Evolutionary conservation across 2,888 invertebrate genomes (phyloP).

Genomic region (Rhodophaea formosa): DNA sequence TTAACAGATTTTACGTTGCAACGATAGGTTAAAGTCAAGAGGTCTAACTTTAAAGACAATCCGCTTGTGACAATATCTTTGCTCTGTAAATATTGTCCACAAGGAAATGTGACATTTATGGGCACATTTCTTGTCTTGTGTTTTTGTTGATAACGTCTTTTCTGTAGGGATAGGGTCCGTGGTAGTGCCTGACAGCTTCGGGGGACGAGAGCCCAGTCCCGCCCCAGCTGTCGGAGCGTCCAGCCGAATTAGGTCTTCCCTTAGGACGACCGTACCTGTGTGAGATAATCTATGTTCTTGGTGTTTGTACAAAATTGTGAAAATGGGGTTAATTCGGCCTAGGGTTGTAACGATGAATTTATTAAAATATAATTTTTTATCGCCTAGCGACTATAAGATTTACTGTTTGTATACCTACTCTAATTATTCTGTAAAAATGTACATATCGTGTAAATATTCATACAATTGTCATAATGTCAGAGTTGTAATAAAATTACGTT

Average conservation of each 20-base stretch:
- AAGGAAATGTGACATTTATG: too few relatives aligned
- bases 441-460: conserved; percentile 79
- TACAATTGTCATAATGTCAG: conserved; percentile 63
- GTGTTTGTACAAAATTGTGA: conserved; percentile 40
- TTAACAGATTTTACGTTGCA: background rate
- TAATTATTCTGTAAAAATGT: conserved; percentile 66
- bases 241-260: conserved; percentile 22
- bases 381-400: conserved; percentile 63
- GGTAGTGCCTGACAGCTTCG: conserved; percentile 26
- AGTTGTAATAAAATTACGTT: conserved; percentile 71
- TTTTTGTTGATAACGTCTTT: background rate
- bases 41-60: background rate
- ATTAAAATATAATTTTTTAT: conserved; percentile 68
- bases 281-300: conserved; percentile 20
- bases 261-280: conserved; percentile 2
- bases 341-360: conserved; percentile 76
- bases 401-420: conserved; percentile 59
- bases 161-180: background rate
- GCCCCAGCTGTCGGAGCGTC: conserved; percentile 35
- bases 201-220: conserved; percentile 62
- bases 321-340: conserved; percentile 50
- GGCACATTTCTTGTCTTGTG: background rate
- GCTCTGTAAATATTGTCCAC: too few relatives aligned
- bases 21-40: background rate
- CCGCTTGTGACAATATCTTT: too few relatives aligned